Percentiles rank a stretch among this genome's conserved stretches.
Evolutionary conservation across 2,797 vertebrate genomes (phyloP).

Genomic region (Rhynchotus rufescens): DNA sequence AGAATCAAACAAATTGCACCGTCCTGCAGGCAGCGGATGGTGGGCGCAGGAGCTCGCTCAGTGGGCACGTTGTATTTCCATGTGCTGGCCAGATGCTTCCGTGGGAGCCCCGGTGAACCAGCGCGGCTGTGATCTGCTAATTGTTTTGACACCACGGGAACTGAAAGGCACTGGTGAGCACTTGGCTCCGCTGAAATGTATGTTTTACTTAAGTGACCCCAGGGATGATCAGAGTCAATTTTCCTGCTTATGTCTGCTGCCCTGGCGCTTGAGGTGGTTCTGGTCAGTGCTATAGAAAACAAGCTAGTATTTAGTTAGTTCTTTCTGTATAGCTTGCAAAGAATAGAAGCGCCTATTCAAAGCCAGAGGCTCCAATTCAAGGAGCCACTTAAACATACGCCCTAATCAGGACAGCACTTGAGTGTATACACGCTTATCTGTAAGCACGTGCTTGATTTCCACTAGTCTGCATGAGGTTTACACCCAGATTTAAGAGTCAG

Average conservation of each 20-base stretch:
- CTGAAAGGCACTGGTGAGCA: constrained; percentile 42
- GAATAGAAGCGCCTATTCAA: constrained; percentile 20
- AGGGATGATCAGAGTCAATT: constrained; percentile 64
- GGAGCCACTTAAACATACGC: constrained; percentile 37
- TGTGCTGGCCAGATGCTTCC: constrained; percentile 60
- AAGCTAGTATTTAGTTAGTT: constrained; percentile 8
- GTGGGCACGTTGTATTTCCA: background rate
- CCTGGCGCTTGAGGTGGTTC: constrained; percentile 38
- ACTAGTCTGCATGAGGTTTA: background rate
- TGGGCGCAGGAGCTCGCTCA: background rate
- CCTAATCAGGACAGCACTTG: constrained; percentile 33
- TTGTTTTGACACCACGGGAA: constrained; percentile 67
- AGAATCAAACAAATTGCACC: background rate
- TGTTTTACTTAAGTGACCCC: constrained; percentile 64
- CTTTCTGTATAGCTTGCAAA: background rate
- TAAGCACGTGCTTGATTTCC: constrained; percentile 31
- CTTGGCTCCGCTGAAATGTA: constrained; percentile 51
- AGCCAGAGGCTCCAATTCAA: constrained; percentile 24
- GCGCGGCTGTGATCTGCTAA: constrained; percentile 56
- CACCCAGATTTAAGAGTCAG: background rate
- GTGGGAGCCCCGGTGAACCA: background rate
- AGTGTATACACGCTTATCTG: constrained; percentile 12
- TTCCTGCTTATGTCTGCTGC: constrained; percentile 49
- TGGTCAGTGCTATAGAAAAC: constrained; percentile 62
- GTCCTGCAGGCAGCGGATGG: background rate